Base-by-base conservation (phyloP, 2,113 vertebrate genomes). In the Oenanthe melanoleuca region DNA sequence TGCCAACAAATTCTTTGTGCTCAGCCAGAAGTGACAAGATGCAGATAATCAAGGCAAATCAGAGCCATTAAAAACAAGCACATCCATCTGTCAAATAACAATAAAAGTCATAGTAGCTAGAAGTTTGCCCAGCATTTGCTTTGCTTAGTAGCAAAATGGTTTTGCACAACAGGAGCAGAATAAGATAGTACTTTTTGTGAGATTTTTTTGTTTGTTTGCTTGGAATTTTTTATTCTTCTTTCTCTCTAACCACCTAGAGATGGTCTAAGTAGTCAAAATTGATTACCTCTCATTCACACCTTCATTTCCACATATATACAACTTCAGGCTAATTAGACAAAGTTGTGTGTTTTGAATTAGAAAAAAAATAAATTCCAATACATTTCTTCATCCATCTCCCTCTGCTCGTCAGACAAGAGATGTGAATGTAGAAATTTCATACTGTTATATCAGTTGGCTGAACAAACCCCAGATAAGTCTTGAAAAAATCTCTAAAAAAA, bases 71-170 rank as follows among this genome's bases (percentile, higher is more conserved):
- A 90, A 92, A 94, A 79, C 67, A 91, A 95, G 66, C 37, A 86
- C 34, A 91, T 49, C 65, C 81, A 81, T 84, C 92, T 94, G 87
- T 65, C 85, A 97, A 90, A 78, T 64, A 81, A 72, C 69, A 85
- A 75, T 80, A 80, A 83, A 94, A 89, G 20, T 24, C 12, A 2
- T 29, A 75, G 31, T 26, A 3, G 1, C 56, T 50, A 16, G 28
- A 95, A 93, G 12, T 89, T 84, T 63, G 40, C 38, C 31, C 33
- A 61, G 28, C n/a, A 28, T 83, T 80, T 92, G 25, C 61, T 93
- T 92, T 80, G 53, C 37, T 83, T 92, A 86, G 59, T 52, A 88
- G 52, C 17, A 93, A 88, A 89, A 86, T 49, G 16, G 4, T 80
- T 91, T 79, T 84, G 38, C 65, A 75, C 80, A 33, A 56, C 11